A percentile compares a stretch with the other conserved stretches of the same genome.
phyloP scores from a whole-genome alignment of 2,797 vertebrate genomes.

The Cirrhinus molitorella region DNA sequence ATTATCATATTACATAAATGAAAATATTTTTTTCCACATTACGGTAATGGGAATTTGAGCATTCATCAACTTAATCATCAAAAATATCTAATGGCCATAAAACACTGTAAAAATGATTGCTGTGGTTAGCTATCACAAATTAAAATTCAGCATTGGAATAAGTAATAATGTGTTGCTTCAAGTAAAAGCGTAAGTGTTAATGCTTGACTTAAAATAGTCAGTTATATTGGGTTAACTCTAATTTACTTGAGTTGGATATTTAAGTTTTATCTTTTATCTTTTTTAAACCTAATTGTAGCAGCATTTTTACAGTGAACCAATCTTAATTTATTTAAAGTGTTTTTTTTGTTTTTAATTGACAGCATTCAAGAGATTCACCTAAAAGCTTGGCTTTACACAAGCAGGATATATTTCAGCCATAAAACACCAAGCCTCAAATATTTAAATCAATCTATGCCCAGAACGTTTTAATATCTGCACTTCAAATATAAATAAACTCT shows the following conservation, averaged over 20 bases:
- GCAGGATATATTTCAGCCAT: neutral
- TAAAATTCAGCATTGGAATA: too few species aligned
- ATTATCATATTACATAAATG: too few species aligned
- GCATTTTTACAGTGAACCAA: neutral
- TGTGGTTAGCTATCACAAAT: too few species aligned
- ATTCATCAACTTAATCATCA: neutral
- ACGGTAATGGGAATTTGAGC: neutral
- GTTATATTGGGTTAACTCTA: too few species aligned
- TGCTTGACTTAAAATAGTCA: too few species aligned
- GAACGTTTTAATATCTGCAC: slow-evolving; percentile 2
- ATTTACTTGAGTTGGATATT: too few species aligned
- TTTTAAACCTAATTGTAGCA: too few species aligned
- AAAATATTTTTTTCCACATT: neutral
- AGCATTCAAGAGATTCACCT: neutral
- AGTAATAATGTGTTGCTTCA: too few species aligned
- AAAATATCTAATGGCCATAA: neutral
- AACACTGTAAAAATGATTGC: neutral
- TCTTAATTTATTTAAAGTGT: neutral
- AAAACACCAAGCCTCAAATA: neutral
- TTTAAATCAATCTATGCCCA: neutral
- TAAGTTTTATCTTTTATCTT: too few species aligned
- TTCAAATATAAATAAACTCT: too few species aligned
- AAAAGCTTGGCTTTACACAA: neutral
- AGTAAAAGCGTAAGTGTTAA: too few species aligned
- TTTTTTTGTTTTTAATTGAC: neutral